Evolutionary conservation across 2,113 vertebrate species (phyloP), one percentile per base, ranked within the genome.

Genomic region (Aegotheles bennettii): DNA sequence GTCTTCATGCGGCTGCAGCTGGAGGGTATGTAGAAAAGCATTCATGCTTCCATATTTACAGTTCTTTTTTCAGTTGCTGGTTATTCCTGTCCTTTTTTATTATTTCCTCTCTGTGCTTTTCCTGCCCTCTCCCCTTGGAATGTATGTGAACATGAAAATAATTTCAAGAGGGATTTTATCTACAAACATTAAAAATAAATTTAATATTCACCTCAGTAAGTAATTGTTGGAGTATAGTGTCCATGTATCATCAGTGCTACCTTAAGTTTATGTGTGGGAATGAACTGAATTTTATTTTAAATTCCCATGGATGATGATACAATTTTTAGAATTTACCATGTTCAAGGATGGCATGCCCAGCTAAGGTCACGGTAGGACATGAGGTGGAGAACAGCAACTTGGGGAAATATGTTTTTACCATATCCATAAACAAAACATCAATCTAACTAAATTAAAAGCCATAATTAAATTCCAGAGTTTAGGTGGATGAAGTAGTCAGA

Each of bases 1-100:
- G 99, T 98, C 99, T 99, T 97, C 99, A 99, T 86, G 99, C 99
- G 93, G 99, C 99, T 91, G 99, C 99, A 96, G 99, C 99, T 97
- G 99, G 99, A 98, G 99, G 99, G 99, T 99, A 97, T 97, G 99
- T 97, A 96, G 95, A 73, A 90, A 56, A 89, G 18, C 43, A 64
- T 68, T 94, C 43, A 50, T 74, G 75, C 71, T 61, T 75, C 80
- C 25, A 6, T 48, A 53, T 77, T 88, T 86, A 50, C 50, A 64
- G 38, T 69, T 92, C 64, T 77, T 96, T 88, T 82, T 69, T 88
- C 81, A 90, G 13, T 16, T 50, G 15, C 47, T 93, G 40, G 43
- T 80, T 16, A 9, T 90, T 78, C 21, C 45, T 95, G 31, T 92
- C 82, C 19, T 57, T 81, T 89, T 70, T 69, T 82, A 8, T 73